These are phyloP conservation scores for Drosophila subsilvestris DNA, from an alignment of 2,888 invertebrate genomes.

Conservation along the genomic window DNA sequence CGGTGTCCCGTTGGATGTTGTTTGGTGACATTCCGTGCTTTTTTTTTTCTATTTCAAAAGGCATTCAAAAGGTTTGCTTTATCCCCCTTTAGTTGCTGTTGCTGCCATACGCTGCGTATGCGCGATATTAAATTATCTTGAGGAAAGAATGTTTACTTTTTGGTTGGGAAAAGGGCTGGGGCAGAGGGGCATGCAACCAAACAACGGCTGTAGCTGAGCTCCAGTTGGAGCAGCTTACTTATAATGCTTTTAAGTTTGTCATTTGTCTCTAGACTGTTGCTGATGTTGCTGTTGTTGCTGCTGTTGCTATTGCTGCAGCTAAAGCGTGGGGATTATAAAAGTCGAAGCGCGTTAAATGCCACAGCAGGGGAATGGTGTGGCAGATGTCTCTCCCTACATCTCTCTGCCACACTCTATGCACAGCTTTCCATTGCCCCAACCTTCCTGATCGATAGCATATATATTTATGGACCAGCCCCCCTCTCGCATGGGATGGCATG, in stretches of 20 bases:
- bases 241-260: constrained; percentile 76
- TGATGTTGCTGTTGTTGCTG: not conserved
- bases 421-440: not conserved
- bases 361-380: constrained; percentile 17
- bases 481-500: constrained; percentile 13
- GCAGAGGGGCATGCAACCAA: constrained; percentile 59
- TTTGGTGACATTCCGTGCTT: constrained; percentile 21
- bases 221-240: constrained; percentile 55
- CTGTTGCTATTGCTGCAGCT: not conserved
- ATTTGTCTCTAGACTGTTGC: constrained; percentile 73
- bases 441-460: constrained; percentile 44
- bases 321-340: constrained; percentile 70
- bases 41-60: constrained; percentile 4
- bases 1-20: constrained; percentile 24
- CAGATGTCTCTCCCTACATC: not conserved
- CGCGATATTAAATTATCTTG: constrained; percentile 73
- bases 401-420: not conserved
- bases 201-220: constrained; percentile 34
- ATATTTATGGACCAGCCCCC: constrained; percentile 20
- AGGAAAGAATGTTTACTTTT: constrained; percentile 74
- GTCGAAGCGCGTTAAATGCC: constrained; percentile 71
- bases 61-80: constrained; percentile 23
- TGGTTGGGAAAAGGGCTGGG: not conserved
- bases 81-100: constrained; percentile 14
- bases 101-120: constrained; percentile 61